Base-by-base conservation (phyloP, 1,140 invertebrate genomes). In the Copidosoma floridanum region DNA sequence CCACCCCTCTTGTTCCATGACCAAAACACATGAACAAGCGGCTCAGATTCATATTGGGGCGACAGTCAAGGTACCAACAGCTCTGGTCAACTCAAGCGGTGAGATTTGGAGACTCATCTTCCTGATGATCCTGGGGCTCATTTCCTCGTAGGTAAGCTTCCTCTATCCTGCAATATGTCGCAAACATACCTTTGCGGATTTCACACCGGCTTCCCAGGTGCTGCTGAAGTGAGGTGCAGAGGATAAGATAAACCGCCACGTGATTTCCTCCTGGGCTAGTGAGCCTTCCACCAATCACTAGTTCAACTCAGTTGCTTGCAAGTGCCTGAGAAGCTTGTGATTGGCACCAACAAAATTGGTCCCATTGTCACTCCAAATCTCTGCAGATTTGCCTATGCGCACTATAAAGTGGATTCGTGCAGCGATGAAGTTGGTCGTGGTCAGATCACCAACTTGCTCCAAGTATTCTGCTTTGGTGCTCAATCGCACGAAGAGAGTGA, bases 291-390 rank as follows among this genome's bases (percentile, higher is more conserved):
- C 47, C 11, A 20, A 29, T 20, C 8, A n/a, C 26, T 20, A 50
- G 18, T 50, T 20, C 4, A 50, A 7, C 18, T 50, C 16, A 4
- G 47, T 29, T 4, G 14, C 47, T 2, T 24, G 11, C 2, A 27
- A 16, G 5, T 27, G 1, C 1, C 26, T 23, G 3, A 16, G 21
- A 14, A 48, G 43, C n/a, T 53, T 32, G 0, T 11, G 0, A 2
- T 52, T 66, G 35, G 65, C 63, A 0, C 56, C 44, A 5, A 16
- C 16, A 29, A 59, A 64, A 24, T 35, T 64, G 3, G 56, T 51
- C 0, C 51, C 62, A 29, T 52, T 44, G 23, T 63, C 61, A 23
- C 32, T 51, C 29, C 51, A 57, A 1, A 63, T 21, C 21, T 35
- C 29, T 0, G 7, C 7, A 2, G 47, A 40, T 2, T 52, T 8